These are phyloP conservation scores for Halesus radiatus DNA, from an alignment of 1,140 invertebrate genomes.

Conservation along the genomic window DNA sequence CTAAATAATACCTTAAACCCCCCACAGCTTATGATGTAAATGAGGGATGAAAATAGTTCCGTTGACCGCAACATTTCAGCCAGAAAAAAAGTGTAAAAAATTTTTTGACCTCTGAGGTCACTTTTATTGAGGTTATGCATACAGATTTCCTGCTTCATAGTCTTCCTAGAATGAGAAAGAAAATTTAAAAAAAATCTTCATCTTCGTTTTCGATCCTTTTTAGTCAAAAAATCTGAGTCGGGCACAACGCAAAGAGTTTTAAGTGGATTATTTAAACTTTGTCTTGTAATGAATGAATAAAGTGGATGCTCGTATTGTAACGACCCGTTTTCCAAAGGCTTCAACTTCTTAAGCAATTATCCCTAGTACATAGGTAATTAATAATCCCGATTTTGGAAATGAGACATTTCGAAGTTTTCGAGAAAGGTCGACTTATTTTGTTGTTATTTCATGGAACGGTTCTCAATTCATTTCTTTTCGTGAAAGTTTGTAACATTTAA, in stretches of 20 bases:
- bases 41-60: too few species aligned
- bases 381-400: conserved; percentile 27
- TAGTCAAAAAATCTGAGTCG: too few species aligned
- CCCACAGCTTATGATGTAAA: too few species aligned
- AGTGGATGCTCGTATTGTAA: conserved; percentile 48
- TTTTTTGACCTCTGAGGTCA: too few species aligned
- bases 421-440: neutral
- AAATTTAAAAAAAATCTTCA: too few species aligned
- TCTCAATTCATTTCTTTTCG: neutral
- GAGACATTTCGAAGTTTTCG: neutral
- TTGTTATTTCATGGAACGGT: neutral
- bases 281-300: conserved; percentile 56
- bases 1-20: too few species aligned
- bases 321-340: conserved; percentile 23
- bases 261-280: conserved; percentile 57
- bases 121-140: too few species aligned
- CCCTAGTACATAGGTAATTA: conserved; percentile 30
- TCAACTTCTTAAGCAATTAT: conserved; percentile 37
- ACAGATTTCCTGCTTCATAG: too few species aligned
- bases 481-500: neutral
- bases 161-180: too few species aligned
- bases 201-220: too few species aligned
- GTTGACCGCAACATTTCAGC: too few species aligned
- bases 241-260: conserved; percentile 53
- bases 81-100: too few species aligned